Percentiles rank a stretch among this genome's conserved stretches.
These are phyloP conservation scores for Lycocerus yunnanus DNA, from an alignment of 2,888 invertebrate species.

Conservation along the genomic window DNA sequence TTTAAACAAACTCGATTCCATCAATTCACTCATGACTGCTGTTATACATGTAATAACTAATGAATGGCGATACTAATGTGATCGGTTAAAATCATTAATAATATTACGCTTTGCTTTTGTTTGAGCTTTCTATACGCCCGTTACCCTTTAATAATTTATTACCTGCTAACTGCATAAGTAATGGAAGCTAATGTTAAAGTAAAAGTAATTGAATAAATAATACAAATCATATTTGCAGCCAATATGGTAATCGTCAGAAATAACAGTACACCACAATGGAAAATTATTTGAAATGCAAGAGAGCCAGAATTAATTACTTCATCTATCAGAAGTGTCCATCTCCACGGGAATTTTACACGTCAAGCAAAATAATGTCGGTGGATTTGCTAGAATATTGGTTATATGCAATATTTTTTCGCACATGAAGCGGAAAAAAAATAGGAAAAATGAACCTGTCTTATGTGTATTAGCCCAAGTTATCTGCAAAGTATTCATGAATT, in stretches of 20 bases:
- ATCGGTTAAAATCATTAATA: conserved; percentile 35
- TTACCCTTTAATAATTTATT: conserved; percentile 10
- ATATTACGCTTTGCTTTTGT: conserved; percentile 22
- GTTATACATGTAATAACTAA: conserved; percentile 20
- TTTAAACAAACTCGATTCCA: background rate
- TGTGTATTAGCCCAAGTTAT: conserved; percentile 24
- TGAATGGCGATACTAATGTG: conserved; percentile 38
- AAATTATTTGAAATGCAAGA: background rate
- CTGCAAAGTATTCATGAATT: conserved; percentile 45
- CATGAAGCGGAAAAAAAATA: background rate
- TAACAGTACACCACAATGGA: background rate
- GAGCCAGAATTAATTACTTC: conserved; percentile 51
- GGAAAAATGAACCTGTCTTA: background rate
- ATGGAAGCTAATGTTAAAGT: background rate
- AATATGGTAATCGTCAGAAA: background rate
- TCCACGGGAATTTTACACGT: conserved; percentile 30
- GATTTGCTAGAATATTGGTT: conserved; percentile 18
- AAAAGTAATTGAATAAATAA: conserved; percentile 3
- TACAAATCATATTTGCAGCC: background rate
- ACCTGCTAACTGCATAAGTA: conserved; percentile 1
- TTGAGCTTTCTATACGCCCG: conserved; percentile 7
- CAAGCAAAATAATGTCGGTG: conserved; percentile 18
- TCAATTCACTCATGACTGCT: background rate
- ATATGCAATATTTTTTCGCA: conserved; percentile 9
- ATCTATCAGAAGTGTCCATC: conserved; percentile 53